Evolutionary conservation across 2,888 invertebrate genomes (phyloP), one percentile per base, ranked within the genome.

Genomic region (Pedicia rivosa): DNA sequence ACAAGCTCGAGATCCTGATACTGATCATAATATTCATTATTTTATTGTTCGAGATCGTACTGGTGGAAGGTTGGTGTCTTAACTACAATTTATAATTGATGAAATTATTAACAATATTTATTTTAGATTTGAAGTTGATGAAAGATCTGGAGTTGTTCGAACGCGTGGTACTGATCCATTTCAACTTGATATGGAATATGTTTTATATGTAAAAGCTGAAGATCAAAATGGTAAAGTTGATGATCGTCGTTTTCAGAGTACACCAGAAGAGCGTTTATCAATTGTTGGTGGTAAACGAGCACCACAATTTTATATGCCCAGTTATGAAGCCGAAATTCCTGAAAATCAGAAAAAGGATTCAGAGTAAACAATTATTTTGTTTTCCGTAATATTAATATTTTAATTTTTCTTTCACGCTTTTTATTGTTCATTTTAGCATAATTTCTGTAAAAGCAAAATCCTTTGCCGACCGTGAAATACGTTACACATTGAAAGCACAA

Each of bases 271-370:
- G 54, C 71, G 90, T 8, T 63, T 92, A 37, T 88, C 88, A 44
- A 94, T 95, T 54, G 87, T 92, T 15, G 95, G 94, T n/a, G 97
- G 95, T 40, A 91, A 94, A 55, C 70, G 95, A 24, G 87, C 92
- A 0, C 98, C 98, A 0, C 97, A 98, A 63, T 97, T 98, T 66
- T 94, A 91, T 59, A 78, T 94, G 70, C 82, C 83, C 5, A 81
- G 83, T 49, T 98, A 97, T 59, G 84, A 86, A 54, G 90, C 92
- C 0, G 88, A 88, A 56, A 92, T 97, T 46, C 88, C 90, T 2
- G 97, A 98, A 63, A 92, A 92, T 59, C 88, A 91, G 65, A 88
- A 86, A 59, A 91, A 91, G 61, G 92, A 92, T 61, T 88, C 91
- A 33, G 92, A 91, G 92, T 94, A 68, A 79, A 86, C 14, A 32